Base-by-base conservation (phyloP, 2,797 vertebrate species). In the Poecilia velifera region DNA sequence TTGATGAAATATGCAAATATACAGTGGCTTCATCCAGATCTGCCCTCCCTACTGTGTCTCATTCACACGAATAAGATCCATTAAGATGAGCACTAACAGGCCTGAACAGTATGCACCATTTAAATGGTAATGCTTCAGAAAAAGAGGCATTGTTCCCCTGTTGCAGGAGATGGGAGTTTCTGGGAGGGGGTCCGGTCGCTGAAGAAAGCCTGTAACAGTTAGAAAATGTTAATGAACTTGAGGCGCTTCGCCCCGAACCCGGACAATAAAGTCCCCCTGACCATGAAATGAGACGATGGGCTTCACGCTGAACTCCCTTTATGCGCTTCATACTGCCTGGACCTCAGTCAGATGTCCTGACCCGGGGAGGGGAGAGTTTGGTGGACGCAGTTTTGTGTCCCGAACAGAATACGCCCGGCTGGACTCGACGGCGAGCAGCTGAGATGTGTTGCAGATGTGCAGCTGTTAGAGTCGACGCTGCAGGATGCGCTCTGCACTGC, bases 401-500 rank as follows among this genome's bases (percentile, higher is more conserved):
- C 82, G 83, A 82, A 76, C 72, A 70, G 22, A 43, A 70, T 81
- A 79, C 77, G 85, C 88, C 87, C 80, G 80, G 84, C 90, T 87
- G 73, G 57, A 79, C 59, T 79, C 90, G 94, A 94, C 91, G 39
- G 36, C 5, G 12, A 93, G 89, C 92, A 86, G 74, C 85, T 90
- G 72, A 91, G 95, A 95, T 94, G 91, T 89, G 77, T 95, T 92
- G 85, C 94, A 96, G 94, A 95, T 96, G 95, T 94, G 86, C 62
- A 20, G 83, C 90, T 92, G 92, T 93, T 95, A 94, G 88, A 86
- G 80, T 90, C 86, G 90, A 91, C 86, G 90, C 86, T 85, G 86
- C 76, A 57, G 81, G 62, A 25, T 4, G 36, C 18, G 10, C 10
- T 49, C 16, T 20, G 47, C 47, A 49, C 47, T 49, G 47, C 47